Base-by-base conservation (phyloP, 2,113 vertebrate genomes). In the Blennius ocellaris region DNA sequence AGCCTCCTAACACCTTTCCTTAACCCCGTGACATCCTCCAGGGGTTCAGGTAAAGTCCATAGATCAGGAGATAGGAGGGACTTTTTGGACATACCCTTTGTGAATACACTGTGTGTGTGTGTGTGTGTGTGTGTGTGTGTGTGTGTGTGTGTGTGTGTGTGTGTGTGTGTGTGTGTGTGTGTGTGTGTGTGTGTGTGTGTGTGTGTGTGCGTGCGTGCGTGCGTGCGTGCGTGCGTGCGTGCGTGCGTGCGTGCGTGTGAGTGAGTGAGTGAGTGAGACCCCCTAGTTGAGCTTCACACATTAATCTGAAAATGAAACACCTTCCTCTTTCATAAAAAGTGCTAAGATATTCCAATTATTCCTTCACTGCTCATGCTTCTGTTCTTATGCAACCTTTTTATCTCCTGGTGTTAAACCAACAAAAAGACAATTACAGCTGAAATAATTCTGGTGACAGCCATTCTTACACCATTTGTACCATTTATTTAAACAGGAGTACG, bases 261-360 rank as follows among this genome's bases (percentile, higher is more conserved):
- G 10, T 5, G 10, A 5, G 10, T 49, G 50, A 49, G 44, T 56
- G 38, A 38, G 7, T 58, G 44, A n/a, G 2, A 30, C 21, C 21
- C 21, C 21, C 21, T 30, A 30, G 30, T 52, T 21, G 21, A 30
- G 53, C 15, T 77, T 70, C 67, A 60, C 36, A 59, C 73, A 45
- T 11, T 82, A 72, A 90, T 86, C 85, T 81, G 86, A 84, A 92
- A 93, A 93, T 92, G 83, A 92, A 91, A 92, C 86, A 90, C 88
- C 84, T 84, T 65, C 57, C 76, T 82, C 73, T 81, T 57, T 76
- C n/a, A n/a, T 87, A 91, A 91, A 87, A 89, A 78, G 80, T 87
- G 87, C 72, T 89, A 88, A 90, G 73, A 91, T 89, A 90, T 87
- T 82, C 82, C 65, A 76, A 62, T 69, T 81, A 79, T 73, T 80